Evolutionary conservation across 2,797 vertebrate genomes (phyloP).

Genomic region (Eptatretus atami): DNA sequence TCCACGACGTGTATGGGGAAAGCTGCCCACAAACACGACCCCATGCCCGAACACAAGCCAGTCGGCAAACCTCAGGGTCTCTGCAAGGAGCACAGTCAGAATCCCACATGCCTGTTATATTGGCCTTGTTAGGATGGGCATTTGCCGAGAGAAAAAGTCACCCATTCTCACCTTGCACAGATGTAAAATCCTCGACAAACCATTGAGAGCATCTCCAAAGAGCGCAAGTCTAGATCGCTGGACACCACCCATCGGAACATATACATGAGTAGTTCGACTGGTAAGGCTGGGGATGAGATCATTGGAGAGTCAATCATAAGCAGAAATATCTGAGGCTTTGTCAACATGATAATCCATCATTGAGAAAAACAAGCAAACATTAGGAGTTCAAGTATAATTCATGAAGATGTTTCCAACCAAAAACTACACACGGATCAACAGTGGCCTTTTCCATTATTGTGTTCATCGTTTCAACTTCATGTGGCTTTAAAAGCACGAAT

Average conservation of each 20-base stretch:
- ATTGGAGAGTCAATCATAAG: not conserved
- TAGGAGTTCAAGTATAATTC: not conserved
- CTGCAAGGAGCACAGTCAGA: slow-evolving; percentile 14
- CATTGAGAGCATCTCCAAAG: slow-evolving; percentile 64
- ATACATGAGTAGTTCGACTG: slow-evolving; percentile 79
- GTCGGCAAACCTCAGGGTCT: slow-evolving; percentile 87
- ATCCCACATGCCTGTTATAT: too few species aligned
- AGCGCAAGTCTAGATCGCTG: slow-evolving; percentile 63
- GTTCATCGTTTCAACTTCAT: too few species aligned
- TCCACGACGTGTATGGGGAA: slow-evolving; percentile 53
- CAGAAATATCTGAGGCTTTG: not conserved
- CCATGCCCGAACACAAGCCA: slow-evolving; percentile 68
- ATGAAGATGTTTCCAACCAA: too few species aligned
- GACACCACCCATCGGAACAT: slow-evolving; percentile 97
- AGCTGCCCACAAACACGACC: slow-evolving; percentile 56
- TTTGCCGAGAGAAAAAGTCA: too few species aligned
- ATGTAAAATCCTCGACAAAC: slow-evolving; percentile 93
- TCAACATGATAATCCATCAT: not conserved
- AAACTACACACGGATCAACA: too few species aligned
- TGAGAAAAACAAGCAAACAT: slow-evolving; percentile 1
- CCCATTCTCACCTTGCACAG: slow-evolving; percentile 41
- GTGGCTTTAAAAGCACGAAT: too few species aligned
- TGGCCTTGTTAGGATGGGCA: too few species aligned
- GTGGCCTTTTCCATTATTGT: too few species aligned
- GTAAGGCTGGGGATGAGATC: slow-evolving; percentile 24